A percentile compares a stretch with the other conserved stretches of the same genome.
Conservation (phyloP, 2,113 vertebrate species). For the Apus apus region DNA sequence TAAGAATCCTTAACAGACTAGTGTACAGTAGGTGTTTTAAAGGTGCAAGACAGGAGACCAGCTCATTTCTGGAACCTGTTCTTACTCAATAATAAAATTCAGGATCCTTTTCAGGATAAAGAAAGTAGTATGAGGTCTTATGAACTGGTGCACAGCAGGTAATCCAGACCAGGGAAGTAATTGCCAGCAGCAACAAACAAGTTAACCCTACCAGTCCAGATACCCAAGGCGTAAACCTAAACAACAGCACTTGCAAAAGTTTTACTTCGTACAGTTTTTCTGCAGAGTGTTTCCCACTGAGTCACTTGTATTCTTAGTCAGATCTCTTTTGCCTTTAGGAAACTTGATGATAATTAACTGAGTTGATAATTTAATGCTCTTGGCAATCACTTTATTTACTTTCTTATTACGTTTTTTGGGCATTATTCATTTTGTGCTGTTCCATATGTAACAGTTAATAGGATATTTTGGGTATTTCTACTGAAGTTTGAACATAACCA, state of each 20-base stretch:
- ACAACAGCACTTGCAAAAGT: not conserved
- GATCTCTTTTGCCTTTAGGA: not conserved
- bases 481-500: not conserved
- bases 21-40: not conserved
- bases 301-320: not conserved
- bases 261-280: not conserved
- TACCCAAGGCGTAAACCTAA: not conserved
- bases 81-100: not conserved
- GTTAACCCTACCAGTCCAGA: not conserved
- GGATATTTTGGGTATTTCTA: not conserved
- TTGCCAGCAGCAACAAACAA: not conserved
- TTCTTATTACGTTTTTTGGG: not conserved
- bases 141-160: rapidly evolving
- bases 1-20: not conserved
- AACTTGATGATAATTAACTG: not conserved
- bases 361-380: not conserved
- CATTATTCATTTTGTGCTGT: not conserved
- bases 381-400: not conserved
- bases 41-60: not conserved
- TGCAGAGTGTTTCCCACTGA: not conserved
- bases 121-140: not conserved
- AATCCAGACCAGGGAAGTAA: not conserved
- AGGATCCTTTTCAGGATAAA: slow-evolving; percentile 24
- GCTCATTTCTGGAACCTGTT: not conserved
- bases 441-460: not conserved